Conservation (phyloP, 2,797 vertebrate genomes). For the Mormyrops attenuatus region DNA sequence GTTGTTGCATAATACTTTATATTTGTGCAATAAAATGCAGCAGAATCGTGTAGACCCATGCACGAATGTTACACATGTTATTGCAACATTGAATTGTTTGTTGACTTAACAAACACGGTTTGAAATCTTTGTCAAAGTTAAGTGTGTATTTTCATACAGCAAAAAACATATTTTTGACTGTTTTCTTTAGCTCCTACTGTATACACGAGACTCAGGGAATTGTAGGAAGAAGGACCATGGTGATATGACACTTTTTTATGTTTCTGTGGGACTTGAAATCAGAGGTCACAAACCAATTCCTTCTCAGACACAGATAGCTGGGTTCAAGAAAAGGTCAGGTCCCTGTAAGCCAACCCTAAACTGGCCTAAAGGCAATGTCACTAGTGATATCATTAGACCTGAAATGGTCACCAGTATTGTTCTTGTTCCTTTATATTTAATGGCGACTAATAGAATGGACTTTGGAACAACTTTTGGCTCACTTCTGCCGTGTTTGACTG, state of each 20-base stretch:
- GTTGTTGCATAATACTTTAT: neutral
- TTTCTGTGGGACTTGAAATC: neutral
- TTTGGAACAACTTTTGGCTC: constrained; percentile 11
- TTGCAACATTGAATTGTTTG: neutral
- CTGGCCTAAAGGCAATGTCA: constrained; percentile 6
- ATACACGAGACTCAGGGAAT: neutral
- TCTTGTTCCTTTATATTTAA: constrained; percentile 8
- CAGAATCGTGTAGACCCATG: neutral
- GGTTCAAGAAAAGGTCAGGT: constrained; percentile 6
- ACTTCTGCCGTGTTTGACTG: neutral
- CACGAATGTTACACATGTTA: neutral
- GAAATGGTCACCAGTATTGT: constrained; percentile 4
- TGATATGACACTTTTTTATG: neutral
- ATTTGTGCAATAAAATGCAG: neutral
- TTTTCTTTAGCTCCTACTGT: neutral
- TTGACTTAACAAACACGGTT: neutral
- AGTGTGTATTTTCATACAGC: neutral
- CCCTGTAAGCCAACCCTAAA: constrained; percentile 1
- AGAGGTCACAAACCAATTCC: neutral
- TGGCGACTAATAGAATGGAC: constrained; percentile 10
- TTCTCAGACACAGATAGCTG: constrained; percentile 8
- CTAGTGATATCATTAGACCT: constrained; percentile 1
- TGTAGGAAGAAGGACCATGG: neutral
- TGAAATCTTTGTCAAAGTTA: neutral
- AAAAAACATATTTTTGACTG: neutral